These are phyloP conservation scores for Myripristis murdjan DNA, from an alignment of 2,797 vertebrate species.

Conservation along the genomic window DNA sequence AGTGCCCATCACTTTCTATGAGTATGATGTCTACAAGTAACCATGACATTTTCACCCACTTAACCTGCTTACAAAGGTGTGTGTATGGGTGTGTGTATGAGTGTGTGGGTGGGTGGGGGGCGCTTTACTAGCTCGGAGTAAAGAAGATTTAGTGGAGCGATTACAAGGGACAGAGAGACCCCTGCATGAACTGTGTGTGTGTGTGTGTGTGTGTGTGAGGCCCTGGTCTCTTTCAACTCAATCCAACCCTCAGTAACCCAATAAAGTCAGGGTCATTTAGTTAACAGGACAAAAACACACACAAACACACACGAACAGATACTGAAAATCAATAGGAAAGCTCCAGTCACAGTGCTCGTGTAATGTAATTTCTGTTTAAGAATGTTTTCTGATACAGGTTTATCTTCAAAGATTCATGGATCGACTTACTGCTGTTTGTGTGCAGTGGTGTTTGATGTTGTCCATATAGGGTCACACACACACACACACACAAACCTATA, in stretches of 20 bases:
- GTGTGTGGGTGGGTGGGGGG: neutral
- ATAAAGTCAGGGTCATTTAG: slow-evolving; percentile 43
- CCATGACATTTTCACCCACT: slow-evolving; percentile 2
- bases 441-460: too few species aligned
- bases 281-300: slow-evolving; percentile 25
- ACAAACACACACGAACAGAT: slow-evolving; percentile 2
- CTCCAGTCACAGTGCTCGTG: neutral
- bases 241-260: slow-evolving; percentile 42
- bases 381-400: neutral
- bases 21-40: neutral
- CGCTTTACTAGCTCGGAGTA: too few species aligned
- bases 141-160: too few species aligned
- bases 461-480: too few species aligned
- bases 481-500: too few species aligned
- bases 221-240: slow-evolving; percentile 39
- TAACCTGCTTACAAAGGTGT: neutral
- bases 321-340: neutral
- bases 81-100: too few species aligned
- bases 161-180: neutral
- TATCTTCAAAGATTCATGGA: neutral
- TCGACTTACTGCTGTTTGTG: too few species aligned
- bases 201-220: neutral
- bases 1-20: neutral
- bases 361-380: slow-evolving; percentile 1
- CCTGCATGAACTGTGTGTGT: too few species aligned